Evolutionary conservation across 2,113 vertebrate genomes (phyloP), one percentile per base, ranked within the genome.

Genomic region (Tympanuchus pallidicinctus): DNA sequence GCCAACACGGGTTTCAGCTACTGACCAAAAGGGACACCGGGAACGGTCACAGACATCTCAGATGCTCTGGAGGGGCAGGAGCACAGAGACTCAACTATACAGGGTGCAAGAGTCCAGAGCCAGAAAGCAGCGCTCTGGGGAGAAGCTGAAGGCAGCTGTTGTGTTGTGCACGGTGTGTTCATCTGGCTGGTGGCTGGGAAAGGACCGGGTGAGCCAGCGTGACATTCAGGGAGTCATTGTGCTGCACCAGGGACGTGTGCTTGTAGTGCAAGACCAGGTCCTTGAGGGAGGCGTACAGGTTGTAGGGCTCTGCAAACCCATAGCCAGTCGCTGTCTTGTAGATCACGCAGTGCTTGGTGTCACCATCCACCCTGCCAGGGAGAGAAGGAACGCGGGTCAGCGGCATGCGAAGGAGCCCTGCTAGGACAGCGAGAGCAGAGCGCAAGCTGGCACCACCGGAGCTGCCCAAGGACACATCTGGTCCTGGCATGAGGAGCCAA

Each of bases 211-310:
- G 98, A 38, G 99, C 98, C 36, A 99, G 98, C 2, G 98, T 99
- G 97, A 99, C 99, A 66, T 99, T 98, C 94, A 99, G 98, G 11
- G 99, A 98, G 94, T 99, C 99, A 9, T 99, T 99, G 98, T 99
- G 99, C 97, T 99, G 99, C 97, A 99, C 98, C 86, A 99, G 98
- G 8, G 99, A 99, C 2, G 98, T 98, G 83, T 99, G 98, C 96
- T 98, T 98, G 98, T 99, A 99, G 97, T 99, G 99, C 94, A 99
- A 97, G 87, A 99, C 98, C 97, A 99, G 98, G 92, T 99, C 99
- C 97, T 98, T 98, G 72, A 99, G 98, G 15, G 98, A 99, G 7
- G 98, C 98, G 22, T 99, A 99, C 72, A 99, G 98, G 96, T 99
- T 99, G 98, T 99, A 99, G 90, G 99, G 99, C 71, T 99, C 99